Percentiles rank a stretch among this genome's conserved stretches.
These are phyloP conservation scores for Muntiacus muntjak DNA, from an alignment of 2,113 vertebrate genomes.

Conservation along the genomic window DNA sequence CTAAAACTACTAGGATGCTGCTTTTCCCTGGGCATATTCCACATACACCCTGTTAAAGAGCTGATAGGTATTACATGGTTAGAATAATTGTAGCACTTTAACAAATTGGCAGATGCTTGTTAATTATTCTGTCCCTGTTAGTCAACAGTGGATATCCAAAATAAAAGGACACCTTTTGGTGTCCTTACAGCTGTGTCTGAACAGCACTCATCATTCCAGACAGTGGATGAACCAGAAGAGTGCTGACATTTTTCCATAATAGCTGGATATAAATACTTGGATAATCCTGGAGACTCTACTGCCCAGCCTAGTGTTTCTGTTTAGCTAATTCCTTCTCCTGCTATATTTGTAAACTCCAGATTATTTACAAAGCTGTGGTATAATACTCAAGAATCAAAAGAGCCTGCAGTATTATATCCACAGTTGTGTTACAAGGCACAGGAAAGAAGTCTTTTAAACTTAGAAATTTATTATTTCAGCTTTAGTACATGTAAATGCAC, in stretches of 20 bases:
- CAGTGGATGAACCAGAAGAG: slow-evolving; percentile 10
- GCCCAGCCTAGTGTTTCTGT: background rate
- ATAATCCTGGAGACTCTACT: background rate
- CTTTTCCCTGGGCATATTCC: slow-evolving; percentile 51
- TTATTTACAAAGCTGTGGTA: slow-evolving; percentile 34
- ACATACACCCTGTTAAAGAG: slow-evolving; percentile 34
- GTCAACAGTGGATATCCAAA: slow-evolving; percentile 57
- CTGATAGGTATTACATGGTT: slow-evolving; percentile 57
- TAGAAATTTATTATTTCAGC: background rate
- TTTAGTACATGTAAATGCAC: background rate
- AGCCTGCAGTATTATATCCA: slow-evolving; percentile 1
- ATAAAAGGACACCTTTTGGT: slow-evolving; percentile 67
- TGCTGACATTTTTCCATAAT: slow-evolving; percentile 60
- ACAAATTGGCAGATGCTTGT: slow-evolving; percentile 71
- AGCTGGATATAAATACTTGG: slow-evolving; percentile 41
- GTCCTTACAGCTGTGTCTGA: slow-evolving; percentile 51
- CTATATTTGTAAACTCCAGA: slow-evolving; percentile 3
- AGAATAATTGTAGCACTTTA: slow-evolving; percentile 73
- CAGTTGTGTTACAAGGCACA: slow-evolving; percentile 2
- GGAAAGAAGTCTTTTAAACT: slow-evolving; percentile 2
- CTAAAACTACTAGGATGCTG: slow-evolving; percentile 28
- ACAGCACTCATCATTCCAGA: slow-evolving; percentile 47
- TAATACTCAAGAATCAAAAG: background rate
- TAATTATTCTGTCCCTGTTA: slow-evolving; percentile 72
- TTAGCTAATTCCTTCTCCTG: slow-evolving; percentile 25